These are phyloP conservation scores for Scotopteryx bipunctaria DNA, from an alignment of 2,888 invertebrate species.

Conservation along the genomic window DNA sequence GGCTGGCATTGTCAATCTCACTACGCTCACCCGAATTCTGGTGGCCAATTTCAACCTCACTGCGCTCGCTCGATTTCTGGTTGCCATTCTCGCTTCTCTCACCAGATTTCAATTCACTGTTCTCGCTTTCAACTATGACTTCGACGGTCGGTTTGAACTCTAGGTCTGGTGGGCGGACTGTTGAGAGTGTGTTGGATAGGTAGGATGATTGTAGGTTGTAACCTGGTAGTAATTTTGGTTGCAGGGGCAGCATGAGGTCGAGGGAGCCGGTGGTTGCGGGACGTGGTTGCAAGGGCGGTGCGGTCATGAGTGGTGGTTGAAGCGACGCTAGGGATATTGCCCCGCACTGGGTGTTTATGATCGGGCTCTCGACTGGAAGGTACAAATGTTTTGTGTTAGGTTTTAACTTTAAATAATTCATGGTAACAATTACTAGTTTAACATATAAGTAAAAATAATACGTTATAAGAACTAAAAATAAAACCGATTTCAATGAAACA, in stretches of 20 bases:
- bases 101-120: constrained; percentile 18
- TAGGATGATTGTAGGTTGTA: constrained; percentile 79
- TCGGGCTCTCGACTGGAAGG: constrained; percentile 83
- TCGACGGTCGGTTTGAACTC: constrained; percentile 64
- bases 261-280: constrained; percentile 87
- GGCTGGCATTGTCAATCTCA: background rate
- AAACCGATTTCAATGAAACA: no score
- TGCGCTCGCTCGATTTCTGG: constrained; percentile 31
- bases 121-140: constrained; percentile 57
- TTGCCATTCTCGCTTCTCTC: constrained; percentile 9
- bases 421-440: no score
- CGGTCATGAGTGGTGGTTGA: constrained; percentile 79
- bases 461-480: no score
- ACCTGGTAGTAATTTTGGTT: constrained; percentile 86
- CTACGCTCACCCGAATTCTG: constrained; percentile 4
- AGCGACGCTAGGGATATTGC: constrained; percentile 79
- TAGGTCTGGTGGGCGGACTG: constrained; percentile 72
- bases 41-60: constrained; percentile 46
- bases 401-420: no score
- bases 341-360: constrained; percentile 73
- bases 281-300: constrained; percentile 86
- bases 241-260: constrained; percentile 87
- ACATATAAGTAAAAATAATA: no score
- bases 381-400: constrained; percentile 33
- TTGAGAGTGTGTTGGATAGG: constrained; percentile 79